These are phyloP conservation scores for Dryobota labecula DNA, from an alignment of 2,888 invertebrate genomes.

Conservation along the genomic window DNA sequence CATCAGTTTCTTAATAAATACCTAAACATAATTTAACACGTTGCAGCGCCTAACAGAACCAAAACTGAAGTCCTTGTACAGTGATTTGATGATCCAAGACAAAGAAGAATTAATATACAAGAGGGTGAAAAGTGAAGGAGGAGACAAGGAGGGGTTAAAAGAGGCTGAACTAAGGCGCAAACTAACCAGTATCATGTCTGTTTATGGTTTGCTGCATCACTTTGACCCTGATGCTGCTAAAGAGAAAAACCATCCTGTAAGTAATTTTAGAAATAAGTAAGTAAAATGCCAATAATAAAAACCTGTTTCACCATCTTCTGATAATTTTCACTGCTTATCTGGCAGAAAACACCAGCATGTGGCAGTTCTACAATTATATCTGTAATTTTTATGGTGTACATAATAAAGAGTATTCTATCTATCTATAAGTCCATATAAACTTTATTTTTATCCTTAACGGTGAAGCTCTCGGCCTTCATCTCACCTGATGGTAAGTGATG, in stretches of 20 bases:
- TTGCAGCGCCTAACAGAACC: constrained; percentile 94
- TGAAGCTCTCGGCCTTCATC: too few relatives aligned
- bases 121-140: constrained; percentile 94
- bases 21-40: constrained; percentile 4
- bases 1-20: not conserved
- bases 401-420: too few relatives aligned
- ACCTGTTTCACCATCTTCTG: not conserved
- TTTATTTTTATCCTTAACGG: too few relatives aligned
- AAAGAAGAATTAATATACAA: constrained; percentile 97
- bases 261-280: constrained; percentile 46
- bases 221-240: constrained; percentile 93
- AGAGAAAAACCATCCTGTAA: constrained; percentile 90
- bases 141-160: constrained; percentile 96
- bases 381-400: too few relatives aligned
- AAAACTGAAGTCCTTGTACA: constrained; percentile 96
- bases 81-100: constrained; percentile 97
- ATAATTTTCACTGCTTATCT: not conserved
- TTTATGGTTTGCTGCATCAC: constrained; percentile 95
- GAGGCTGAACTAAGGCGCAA: constrained; percentile 95
- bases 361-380: too few relatives aligned
- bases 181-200: constrained; percentile 95
- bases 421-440: too few relatives aligned
- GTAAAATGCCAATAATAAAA: not conserved
- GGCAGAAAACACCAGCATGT: too few relatives aligned
- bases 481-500: too few relatives aligned